phyloP scores from a whole-genome alignment of 2,888 invertebrate genomes.

The Eupithecia centaureata region DNA sequence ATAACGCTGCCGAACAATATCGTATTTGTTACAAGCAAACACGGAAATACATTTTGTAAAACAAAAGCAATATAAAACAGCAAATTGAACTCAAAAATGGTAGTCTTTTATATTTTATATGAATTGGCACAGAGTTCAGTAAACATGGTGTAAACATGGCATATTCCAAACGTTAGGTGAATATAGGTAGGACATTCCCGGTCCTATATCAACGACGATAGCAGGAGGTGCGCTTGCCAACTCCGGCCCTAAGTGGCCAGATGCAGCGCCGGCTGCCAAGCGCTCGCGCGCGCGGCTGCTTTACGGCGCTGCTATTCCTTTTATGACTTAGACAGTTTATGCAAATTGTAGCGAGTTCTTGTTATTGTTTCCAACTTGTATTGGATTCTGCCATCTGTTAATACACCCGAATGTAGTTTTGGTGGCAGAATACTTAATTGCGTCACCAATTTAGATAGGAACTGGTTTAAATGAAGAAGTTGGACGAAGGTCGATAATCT shows the following conservation, averaged over 20 bases:
- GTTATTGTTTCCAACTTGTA: slow-evolving; percentile 19
- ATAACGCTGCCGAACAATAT: not conserved
- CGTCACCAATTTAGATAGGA: not conserved
- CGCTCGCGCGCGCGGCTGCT: slow-evolving; percentile 27
- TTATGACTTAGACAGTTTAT: slow-evolving; percentile 25
- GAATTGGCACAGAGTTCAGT: not conserved
- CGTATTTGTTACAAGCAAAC: not conserved
- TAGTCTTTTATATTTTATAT: not conserved
- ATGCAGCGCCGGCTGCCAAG: slow-evolving; percentile 28
- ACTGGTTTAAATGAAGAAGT: not conserved
- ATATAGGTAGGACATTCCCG: not conserved
- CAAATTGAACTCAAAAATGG: not conserved
- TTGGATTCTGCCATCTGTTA: slow-evolving; percentile 3
- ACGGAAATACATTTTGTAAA: not conserved
- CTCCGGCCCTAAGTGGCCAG: slow-evolving; percentile 29
- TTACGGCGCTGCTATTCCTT: slow-evolving; percentile 21
- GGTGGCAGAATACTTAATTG: not conserved
- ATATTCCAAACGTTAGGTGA: not conserved
- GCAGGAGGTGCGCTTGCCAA: slow-evolving; percentile 28
- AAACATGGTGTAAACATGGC: not conserved
- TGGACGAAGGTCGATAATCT: not conserved
- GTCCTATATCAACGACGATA: slow-evolving; percentile 18
- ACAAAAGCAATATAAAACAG: not conserved
- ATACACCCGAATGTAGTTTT: not conserved
- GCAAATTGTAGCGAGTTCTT: slow-evolving; percentile 25